These are phyloP conservation scores for Apamea crenata DNA, from an alignment of 2,888 invertebrate genomes.

Conservation along the genomic window DNA sequence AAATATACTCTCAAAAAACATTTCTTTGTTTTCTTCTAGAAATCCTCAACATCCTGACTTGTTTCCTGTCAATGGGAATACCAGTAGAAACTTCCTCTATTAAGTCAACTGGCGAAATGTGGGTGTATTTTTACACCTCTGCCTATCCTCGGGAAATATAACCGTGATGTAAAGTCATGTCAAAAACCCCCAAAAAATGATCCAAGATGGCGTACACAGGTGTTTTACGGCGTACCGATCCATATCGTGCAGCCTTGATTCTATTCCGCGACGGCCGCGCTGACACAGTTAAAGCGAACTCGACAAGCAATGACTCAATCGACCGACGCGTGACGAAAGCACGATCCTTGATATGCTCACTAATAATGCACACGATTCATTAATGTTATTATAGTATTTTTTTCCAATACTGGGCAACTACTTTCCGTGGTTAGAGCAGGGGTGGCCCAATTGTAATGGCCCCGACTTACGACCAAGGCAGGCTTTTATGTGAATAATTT, in stretches of 20 bases:
- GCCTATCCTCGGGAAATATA: background rate
- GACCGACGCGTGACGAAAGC: conserved; percentile 80
- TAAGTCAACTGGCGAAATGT: background rate
- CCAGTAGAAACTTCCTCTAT: background rate
- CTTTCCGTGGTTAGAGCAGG: background rate
- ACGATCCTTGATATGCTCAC: conserved; percentile 82
- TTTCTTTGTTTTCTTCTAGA: background rate
- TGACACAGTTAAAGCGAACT: conserved; percentile 84
- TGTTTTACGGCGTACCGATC: conserved; percentile 76
- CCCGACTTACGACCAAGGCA: background rate
- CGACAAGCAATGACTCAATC: conserved; percentile 83
- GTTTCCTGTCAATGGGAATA: background rate
- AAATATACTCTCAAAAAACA: background rate
- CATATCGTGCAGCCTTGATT: conserved; percentile 85
- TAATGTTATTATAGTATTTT: conserved; percentile 25
- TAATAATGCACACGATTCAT: conserved; percentile 52
- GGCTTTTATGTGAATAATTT: background rate
- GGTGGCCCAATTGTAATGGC: too few relatives aligned
- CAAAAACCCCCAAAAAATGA: conserved; percentile 58
- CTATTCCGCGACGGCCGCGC: conserved; percentile 87
- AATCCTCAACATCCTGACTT: background rate
- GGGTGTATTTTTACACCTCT: background rate
- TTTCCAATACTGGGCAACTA: background rate
- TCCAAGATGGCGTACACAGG: conserved; percentile 75
- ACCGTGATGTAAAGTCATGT: background rate